A percentile compares a stretch with the other conserved stretches of the same genome.
These are phyloP conservation scores for Dallia pectoralis DNA, from an alignment of 2,797 vertebrate species.

Conservation along the genomic window DNA sequence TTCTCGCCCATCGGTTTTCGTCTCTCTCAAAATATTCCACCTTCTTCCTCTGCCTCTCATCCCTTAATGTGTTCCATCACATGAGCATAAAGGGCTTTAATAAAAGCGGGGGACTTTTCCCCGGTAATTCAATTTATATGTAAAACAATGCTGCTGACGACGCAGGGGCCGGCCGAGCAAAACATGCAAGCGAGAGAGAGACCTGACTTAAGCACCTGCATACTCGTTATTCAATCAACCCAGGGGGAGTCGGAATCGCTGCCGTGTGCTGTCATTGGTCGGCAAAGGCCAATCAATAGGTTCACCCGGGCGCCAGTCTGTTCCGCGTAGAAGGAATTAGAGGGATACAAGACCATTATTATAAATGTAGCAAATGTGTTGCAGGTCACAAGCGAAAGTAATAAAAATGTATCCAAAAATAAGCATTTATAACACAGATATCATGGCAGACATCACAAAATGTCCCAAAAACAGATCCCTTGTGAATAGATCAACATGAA, in stretches of 20 bases:
- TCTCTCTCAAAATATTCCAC: neutral
- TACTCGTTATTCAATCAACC: slow-evolving; percentile 54
- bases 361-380: too few species aligned
- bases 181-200: slow-evolving; percentile 11
- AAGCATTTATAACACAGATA: too few species aligned
- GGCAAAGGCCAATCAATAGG: slow-evolving; percentile 16
- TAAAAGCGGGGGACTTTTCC: slow-evolving; percentile 60
- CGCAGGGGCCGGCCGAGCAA: slow-evolving; percentile 17
- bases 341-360: too few species aligned
- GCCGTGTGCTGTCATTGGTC: neutral
- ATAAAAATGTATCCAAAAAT: too few species aligned
- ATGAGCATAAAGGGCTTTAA: slow-evolving; percentile 71
- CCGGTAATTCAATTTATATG: slow-evolving; percentile 76
- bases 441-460: too few species aligned
- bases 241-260: slow-evolving; percentile 15
- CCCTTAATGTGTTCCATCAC: slow-evolving; percentile 37
- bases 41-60: neutral
- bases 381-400: too few species aligned
- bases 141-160: slow-evolving; percentile 63
- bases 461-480: too few species aligned
- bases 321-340: neutral
- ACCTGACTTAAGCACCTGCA: slow-evolving; percentile 47
- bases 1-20: neutral
- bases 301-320: slow-evolving; percentile 18
- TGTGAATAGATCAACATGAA: too few species aligned